These are phyloP conservation scores for Pherbina coryleti DNA, from an alignment of 2,888 invertebrate species.

Conservation along the genomic window DNA sequence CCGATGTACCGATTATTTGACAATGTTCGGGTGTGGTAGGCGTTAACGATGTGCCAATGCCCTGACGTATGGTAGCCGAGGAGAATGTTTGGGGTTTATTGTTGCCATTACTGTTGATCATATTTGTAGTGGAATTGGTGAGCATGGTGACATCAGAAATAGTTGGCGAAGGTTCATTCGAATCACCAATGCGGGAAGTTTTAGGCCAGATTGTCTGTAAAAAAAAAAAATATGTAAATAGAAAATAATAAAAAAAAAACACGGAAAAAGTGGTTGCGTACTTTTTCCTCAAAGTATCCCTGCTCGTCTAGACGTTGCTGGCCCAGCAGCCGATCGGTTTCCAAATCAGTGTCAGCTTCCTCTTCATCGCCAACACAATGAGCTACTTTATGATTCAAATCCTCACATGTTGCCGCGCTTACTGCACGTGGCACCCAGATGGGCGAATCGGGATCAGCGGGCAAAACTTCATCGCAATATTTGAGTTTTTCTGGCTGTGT, in stretches of 20 bases:
- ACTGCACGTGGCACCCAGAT: constrained; percentile 66
- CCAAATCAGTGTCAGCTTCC: constrained; percentile 97
- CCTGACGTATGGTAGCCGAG: constrained; percentile 68
- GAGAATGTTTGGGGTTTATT: constrained; percentile 63
- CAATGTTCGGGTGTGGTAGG: constrained; percentile 65
- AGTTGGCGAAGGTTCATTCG: constrained; percentile 54
- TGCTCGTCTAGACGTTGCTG: constrained; percentile 94
- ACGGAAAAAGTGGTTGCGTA: constrained; percentile 37
- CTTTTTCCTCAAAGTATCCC: constrained; percentile 85
- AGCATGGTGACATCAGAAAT: constrained; percentile 55
- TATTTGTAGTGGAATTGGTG: constrained; percentile 48
- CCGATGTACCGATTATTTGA: constrained; percentile 62
- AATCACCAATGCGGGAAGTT: constrained; percentile 53
- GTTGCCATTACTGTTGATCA: constrained; percentile 40
- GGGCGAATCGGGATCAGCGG: constrained; percentile 65
- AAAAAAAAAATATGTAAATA: neutral
- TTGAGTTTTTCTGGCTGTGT: constrained; percentile 67
- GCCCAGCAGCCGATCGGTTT: constrained; percentile 95
- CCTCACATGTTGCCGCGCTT: constrained; percentile 32
- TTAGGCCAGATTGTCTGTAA: constrained; percentile 60
- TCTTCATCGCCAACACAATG: constrained; percentile 72
- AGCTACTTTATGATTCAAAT: constrained; percentile 51
- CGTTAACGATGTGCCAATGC: constrained; percentile 66
- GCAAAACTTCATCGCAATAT: constrained; percentile 65
- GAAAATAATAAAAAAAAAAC: neutral